phyloP scores from a whole-genome alignment of 2,888 invertebrate genomes.

The Lagria hirta region DNA sequence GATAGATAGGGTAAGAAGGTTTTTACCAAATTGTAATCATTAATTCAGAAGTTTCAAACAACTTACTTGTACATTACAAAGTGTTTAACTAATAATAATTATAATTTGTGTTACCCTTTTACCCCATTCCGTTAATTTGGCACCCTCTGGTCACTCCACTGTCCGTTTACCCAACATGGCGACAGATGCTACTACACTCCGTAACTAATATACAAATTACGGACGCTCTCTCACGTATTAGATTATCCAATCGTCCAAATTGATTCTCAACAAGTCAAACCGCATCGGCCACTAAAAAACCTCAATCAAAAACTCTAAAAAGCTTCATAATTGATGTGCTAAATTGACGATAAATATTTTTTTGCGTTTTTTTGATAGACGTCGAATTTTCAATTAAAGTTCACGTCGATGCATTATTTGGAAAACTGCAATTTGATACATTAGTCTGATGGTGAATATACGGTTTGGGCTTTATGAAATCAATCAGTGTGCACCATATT shows the following conservation, averaged over 20 bases:
- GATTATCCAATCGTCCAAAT: slow-evolving; percentile 21
- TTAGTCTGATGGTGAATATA: slow-evolving; percentile 38
- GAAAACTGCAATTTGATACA: slow-evolving; percentile 37
- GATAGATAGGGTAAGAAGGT: too few species aligned
- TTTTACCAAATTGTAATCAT: too few species aligned
- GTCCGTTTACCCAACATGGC: slow-evolving; percentile 24
- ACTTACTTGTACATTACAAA: too few species aligned
- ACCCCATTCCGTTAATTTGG: slow-evolving; percentile 3
- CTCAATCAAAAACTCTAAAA: too few species aligned
- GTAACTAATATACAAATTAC: slow-evolving; percentile 29
- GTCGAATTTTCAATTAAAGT: slow-evolving; percentile 5
- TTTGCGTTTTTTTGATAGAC: slow-evolving; percentile 1
- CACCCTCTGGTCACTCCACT: slow-evolving; percentile 5
- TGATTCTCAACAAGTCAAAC: too few species aligned
- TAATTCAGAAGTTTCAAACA: too few species aligned
- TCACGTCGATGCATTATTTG: slow-evolving; percentile 18
- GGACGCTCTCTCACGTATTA: slow-evolving; percentile 22
- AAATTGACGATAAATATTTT: too few species aligned
- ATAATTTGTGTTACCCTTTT: too few species aligned
- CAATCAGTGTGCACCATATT: slow-evolving; percentile 49
- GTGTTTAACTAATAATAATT: too few species aligned
- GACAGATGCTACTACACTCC: slow-evolving; percentile 30
- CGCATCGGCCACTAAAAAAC: too few species aligned
- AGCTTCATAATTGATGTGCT: too few species aligned
- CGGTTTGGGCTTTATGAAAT: slow-evolving; percentile 46